A percentile compares a stretch with the other conserved stretches of the same genome.
These are phyloP conservation scores for Bilobella aurantiaca DNA, from an alignment of 1,140 invertebrate genomes.

Conservation along the genomic window DNA sequence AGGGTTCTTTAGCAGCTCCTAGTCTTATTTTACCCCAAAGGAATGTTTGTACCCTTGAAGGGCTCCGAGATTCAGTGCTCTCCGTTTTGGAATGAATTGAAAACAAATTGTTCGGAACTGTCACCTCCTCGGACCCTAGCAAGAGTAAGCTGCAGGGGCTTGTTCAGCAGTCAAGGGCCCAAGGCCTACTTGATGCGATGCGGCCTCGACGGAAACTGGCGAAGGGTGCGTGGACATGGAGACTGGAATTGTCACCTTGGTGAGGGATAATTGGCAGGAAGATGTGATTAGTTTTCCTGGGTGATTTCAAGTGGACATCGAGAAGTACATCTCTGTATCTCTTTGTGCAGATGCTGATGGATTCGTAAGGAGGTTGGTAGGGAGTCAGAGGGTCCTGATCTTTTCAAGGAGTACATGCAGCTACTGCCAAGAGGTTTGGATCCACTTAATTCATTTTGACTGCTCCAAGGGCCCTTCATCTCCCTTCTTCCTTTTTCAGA, in stretches of 20 bases:
- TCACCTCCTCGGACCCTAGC: not conserved
- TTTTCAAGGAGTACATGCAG: constrained; percentile 1
- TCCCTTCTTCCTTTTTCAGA: constrained; percentile 1
- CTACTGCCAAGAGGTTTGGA: constrained; percentile 4
- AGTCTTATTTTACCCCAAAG: no score
- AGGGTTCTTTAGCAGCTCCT: no score
- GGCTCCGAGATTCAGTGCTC: no score
- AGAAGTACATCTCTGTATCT: not conserved
- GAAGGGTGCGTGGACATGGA: not conserved
- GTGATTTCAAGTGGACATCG: not conserved
- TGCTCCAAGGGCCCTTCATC: not conserved
- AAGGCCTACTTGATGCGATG: not conserved
- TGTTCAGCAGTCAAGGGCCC: no score
- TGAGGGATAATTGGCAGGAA: not conserved
- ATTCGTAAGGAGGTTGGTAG: not conserved
- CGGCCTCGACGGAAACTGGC: not conserved
- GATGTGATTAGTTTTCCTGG: not conserved
- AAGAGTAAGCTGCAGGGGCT: not conserved
- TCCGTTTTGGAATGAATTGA: no score
- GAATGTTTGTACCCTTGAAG: no score
- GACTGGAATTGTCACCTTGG: not conserved
- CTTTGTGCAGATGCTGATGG: constrained; percentile 7
- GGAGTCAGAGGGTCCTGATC: not conserved
- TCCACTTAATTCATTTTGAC: not conserved
- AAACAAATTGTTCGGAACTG: not conserved